A percentile compares a stretch with the other conserved stretches of the same genome.
phyloP scores from a whole-genome alignment of 2,797 vertebrate species.

The Halcyon smyrnensis region DNA sequence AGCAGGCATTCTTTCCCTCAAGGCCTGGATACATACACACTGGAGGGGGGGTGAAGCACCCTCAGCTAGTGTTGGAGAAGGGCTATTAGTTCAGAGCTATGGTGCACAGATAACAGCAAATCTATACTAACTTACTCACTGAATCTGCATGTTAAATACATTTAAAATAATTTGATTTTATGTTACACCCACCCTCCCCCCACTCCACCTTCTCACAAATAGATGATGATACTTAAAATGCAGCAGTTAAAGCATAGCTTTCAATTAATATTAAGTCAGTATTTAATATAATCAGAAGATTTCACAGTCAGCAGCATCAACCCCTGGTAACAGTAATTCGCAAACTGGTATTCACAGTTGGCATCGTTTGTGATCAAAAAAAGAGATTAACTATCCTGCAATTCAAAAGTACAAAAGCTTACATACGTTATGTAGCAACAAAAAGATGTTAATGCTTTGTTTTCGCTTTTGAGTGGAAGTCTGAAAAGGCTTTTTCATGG shows the following conservation, averaged over 20 bases:
- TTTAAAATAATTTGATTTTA: slow-evolving; percentile 18
- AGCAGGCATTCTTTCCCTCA: slow-evolving; percentile 39
- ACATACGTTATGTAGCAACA: not conserved
- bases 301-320: slow-evolving; percentile 18
- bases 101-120: not conserved
- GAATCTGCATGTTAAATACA: not conserved
- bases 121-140: not conserved
- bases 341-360: not conserved
- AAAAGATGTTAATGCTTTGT: not conserved
- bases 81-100: not conserved
- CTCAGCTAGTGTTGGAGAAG: not conserved
- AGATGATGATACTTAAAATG: slow-evolving; percentile 1
- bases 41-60: not conserved
- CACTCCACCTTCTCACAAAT: not conserved
- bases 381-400: slow-evolving; percentile 4
- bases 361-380: slow-evolving; percentile 7
- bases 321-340: not conserved
- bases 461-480: not conserved
- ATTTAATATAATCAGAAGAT: slow-evolving; percentile 4
- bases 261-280: slow-evolving; percentile 8
- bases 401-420: not conserved
- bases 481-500: not conserved
- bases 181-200: not conserved
- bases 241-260: not conserved
- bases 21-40: not conserved